These are phyloP conservation scores for Pseudococcus viburni DNA, from an alignment of 2,888 invertebrate species.

Conservation along the genomic window DNA sequence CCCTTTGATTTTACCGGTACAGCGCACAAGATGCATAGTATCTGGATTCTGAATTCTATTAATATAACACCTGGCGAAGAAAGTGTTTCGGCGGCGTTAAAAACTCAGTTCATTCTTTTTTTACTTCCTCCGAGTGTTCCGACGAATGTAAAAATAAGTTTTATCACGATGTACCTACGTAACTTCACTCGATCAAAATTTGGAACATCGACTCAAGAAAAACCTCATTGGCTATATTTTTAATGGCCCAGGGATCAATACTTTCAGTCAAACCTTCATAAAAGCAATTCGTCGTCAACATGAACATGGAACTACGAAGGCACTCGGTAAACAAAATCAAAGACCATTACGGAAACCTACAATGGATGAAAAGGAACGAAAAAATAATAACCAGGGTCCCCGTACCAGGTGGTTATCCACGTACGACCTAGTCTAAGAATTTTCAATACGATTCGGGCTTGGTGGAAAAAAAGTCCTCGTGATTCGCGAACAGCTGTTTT, in stretches of 20 bases:
- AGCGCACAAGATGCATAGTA: not conserved
- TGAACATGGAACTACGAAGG: not conserved
- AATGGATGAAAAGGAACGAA: slow-evolving; percentile 13
- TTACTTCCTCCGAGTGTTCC: not conserved
- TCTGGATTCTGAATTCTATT: not conserved
- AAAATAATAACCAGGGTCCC: slow-evolving; percentile 31
- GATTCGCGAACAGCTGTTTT: slow-evolving; percentile 51
- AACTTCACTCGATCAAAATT: not conserved
- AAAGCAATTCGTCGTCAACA: slow-evolving; percentile 24
- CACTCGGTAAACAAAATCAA: slow-evolving; percentile 10
- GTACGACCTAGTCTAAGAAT: slow-evolving; percentile 8
- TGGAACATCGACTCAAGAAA: not conserved
- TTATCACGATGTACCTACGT: too few relatives aligned
- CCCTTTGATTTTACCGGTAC: not conserved
- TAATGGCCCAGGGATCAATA: not conserved
- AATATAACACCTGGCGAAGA: not conserved
- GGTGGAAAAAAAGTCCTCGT: not conserved
- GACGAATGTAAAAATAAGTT: too few relatives aligned
- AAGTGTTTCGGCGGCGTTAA: not conserved
- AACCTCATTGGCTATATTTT: not conserved
- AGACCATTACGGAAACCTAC: slow-evolving; percentile 20
- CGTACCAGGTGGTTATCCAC: slow-evolving; percentile 32
- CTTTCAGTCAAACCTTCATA: not conserved
- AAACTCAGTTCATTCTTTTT: not conserved
- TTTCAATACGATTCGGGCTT: not conserved